A percentile compares a stretch with the other conserved stretches of the same genome.
Conservation (phyloP, 2,888 invertebrate genomes). For the Drosophila meridiana region DNA sequence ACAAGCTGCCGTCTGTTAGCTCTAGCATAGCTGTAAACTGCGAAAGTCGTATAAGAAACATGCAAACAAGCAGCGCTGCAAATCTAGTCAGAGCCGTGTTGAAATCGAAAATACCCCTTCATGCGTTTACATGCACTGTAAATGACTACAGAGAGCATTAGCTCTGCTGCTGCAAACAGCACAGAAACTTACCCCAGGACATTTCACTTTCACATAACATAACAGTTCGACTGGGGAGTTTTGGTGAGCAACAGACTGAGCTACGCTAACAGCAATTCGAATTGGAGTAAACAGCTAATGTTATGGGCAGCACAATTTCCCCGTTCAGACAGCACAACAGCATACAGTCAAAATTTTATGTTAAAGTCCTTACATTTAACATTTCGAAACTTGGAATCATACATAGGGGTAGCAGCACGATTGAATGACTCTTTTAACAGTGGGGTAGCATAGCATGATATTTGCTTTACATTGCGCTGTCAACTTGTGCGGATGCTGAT, state of each 20-base stretch:
- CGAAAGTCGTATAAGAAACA: neutral
- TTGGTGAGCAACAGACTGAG: neutral
- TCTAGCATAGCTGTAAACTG: neutral
- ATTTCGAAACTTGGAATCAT: conserved; percentile 5
- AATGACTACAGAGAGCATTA: neutral
- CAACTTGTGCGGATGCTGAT: too few species aligned
- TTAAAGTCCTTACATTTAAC: neutral
- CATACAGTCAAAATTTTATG: neutral
- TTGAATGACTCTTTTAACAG: neutral
- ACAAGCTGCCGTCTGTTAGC: neutral
- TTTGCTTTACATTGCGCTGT: neutral
- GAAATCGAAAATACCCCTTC: conserved; percentile 8
- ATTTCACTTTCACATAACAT: neutral
- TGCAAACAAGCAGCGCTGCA: neutral
- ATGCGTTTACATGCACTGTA: neutral
- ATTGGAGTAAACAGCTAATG: neutral
- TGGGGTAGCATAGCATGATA: conserved; percentile 5
- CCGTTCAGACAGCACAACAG: neutral
- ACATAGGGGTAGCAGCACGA: too few species aligned
- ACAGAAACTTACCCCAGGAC: neutral
- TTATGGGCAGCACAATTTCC: neutral
- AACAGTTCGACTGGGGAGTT: neutral
- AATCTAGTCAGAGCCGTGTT: too few species aligned
- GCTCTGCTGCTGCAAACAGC: neutral
- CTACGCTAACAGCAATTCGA: conserved; percentile 4